These are phyloP conservation scores for Sinocyclocheilus anophthalmus DNA, from an alignment of 2,113 vertebrate genomes.

Conservation along the genomic window DNA sequence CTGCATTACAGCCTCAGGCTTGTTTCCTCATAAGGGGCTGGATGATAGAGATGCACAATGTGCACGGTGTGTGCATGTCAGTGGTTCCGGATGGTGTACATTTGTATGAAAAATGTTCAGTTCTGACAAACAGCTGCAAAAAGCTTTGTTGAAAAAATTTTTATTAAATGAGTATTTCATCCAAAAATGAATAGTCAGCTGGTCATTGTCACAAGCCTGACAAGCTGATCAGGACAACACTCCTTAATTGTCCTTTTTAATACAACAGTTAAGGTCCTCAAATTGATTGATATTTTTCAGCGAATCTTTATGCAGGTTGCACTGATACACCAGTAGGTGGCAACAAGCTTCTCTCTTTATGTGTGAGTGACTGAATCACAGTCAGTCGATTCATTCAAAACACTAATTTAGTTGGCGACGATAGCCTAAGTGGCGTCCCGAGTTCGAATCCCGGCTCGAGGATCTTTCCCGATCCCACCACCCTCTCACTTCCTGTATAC, in stretches of 20 bases:
- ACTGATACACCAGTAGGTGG: background rate
- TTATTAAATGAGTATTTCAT: background rate
- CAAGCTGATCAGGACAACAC: background rate
- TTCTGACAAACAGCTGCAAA: background rate
- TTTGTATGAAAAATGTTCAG: background rate
- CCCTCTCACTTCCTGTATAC: no score
- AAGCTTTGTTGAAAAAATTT: background rate
- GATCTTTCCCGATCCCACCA: no score
- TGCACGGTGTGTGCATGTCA: background rate
- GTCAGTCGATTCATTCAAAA: background rate
- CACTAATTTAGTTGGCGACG: no score
- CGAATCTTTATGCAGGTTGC: background rate
- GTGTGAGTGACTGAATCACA: background rate
- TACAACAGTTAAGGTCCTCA: background rate
- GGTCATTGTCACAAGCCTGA: background rate
- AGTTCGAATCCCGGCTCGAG: no score
- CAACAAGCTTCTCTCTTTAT: background rate
- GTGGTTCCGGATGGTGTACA: background rate
- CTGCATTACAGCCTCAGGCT: slow-evolving; percentile 33
- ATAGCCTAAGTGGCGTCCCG: no score
- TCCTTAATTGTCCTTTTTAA: background rate
- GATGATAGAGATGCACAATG: background rate
- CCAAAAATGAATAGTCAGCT: background rate
- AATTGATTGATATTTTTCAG: background rate
- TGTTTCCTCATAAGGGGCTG: background rate